Base-by-base conservation (phyloP, 2,888 invertebrate genomes). In the Clitarchus hookeri region DNA sequence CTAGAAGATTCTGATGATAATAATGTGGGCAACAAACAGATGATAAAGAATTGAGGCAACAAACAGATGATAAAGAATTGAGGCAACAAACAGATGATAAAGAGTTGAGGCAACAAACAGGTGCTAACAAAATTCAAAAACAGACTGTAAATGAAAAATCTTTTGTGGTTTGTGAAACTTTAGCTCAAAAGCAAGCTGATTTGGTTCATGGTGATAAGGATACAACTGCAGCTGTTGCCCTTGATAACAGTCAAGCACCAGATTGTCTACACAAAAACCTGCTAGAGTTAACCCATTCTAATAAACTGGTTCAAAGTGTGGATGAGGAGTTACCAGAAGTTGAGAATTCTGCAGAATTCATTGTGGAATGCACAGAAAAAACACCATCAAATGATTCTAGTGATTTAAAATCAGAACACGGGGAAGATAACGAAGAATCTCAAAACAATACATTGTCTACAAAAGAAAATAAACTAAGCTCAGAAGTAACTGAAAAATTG, bases 391-490 rank as follows among this genome's bases (percentile, higher is more conserved):
- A 65, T n/a, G 65, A 16, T 16, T n/a, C 2, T 23, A n/a, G 65
- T 65, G 65, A 65, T 65, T 65, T n/a, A 23, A 23, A 65, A 65
- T 44, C 84, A 19, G n/a, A 84, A 77, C 26, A 27, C 36, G 0
- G 19, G 77, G 16, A 13, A 13, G 25, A 19, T 36, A 84, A 54
- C 16, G 27, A 84, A 25, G n/a, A 36, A 36, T 65, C 8, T 65
- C 27, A 54, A 27, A 27, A 84, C 26, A 65, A 26, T 44, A 26
- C 16, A 8, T 84, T 13, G n/a, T 65, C 26, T 19, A 25, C 8
- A 23, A 86, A 87, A 88, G 84, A 89, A 90, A 12, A 88, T 89
- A 83, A 87, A 86, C 82, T 36, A 89, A 23, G 88, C 89, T 19
- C 89, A 89, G 84, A 87, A 88, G 27, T 79, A 87, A 19, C 82